Conservation (phyloP, 2,113 vertebrate genomes). For the Gila orcuttii region DNA sequence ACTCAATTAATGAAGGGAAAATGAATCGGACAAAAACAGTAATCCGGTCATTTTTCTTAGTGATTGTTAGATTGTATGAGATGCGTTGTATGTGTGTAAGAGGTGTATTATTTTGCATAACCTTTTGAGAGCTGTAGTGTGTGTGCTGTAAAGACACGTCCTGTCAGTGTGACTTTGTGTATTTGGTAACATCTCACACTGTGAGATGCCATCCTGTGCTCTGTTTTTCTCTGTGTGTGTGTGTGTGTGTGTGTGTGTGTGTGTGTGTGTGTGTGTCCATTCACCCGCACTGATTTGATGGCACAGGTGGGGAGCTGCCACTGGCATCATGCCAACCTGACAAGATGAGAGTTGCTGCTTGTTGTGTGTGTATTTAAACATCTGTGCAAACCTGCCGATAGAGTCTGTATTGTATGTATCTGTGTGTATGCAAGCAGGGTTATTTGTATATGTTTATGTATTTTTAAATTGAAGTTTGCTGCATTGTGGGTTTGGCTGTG, state of each 20-base stretch:
- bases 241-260: not conserved
- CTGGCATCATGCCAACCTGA: conserved; percentile 9
- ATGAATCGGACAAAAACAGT: not conserved
- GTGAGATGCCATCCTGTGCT: conserved; percentile 10
- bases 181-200: conserved; percentile 20
- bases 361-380: conserved; percentile 2
- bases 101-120: conserved; percentile 9
- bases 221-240: conserved; percentile 1
- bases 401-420: not conserved
- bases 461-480: not conserved
- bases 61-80: not conserved
- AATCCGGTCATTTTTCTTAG: not conserved
- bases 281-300: conserved; percentile 21
- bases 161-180: conserved; percentile 44
- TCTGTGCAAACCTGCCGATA: not conserved
- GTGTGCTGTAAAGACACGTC: conserved; percentile 27
- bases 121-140: conserved; percentile 23
- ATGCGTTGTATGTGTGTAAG: not conserved
- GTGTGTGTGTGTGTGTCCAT: not conserved
- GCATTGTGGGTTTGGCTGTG: too few relatives aligned
- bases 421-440: conserved; percentile 8
- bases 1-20: not conserved
- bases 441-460: not conserved
- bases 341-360: not conserved
- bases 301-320: not conserved